These are phyloP conservation scores for Brevimyrus niger DNA, from an alignment of 2,113 vertebrate species.

Conservation along the genomic window DNA sequence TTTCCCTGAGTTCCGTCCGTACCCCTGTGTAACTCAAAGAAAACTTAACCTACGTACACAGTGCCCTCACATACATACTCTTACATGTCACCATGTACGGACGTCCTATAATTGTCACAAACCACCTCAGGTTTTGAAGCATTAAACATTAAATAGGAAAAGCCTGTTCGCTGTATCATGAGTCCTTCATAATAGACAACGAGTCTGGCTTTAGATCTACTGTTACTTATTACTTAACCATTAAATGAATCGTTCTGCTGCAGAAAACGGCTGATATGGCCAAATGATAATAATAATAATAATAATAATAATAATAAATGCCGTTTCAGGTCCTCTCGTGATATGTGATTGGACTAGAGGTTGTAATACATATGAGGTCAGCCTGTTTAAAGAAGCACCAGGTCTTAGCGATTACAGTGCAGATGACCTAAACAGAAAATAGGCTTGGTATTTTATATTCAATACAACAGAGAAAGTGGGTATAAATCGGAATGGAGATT, in stretches of 20 bases:
- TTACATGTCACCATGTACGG: background rate
- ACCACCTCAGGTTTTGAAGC: background rate
- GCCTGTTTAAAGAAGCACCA: background rate
- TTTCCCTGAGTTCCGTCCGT: background rate
- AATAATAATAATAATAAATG: background rate
- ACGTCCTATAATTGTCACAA: background rate
- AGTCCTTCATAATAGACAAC: background rate
- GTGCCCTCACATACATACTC: background rate
- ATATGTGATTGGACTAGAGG: background rate
- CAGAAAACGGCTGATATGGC: background rate
- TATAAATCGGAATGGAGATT: background rate
- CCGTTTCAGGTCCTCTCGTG: background rate
- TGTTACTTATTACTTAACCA: background rate
- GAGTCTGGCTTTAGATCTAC: background rate
- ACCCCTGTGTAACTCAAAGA: background rate
- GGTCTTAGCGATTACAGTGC: background rate
- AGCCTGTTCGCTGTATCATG: background rate
- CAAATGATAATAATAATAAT: background rate
- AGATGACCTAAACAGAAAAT: background rate
- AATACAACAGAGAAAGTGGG: background rate
- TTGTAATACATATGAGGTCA: background rate
- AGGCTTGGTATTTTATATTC: background rate
- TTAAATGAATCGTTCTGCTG: background rate
- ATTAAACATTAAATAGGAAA: conserved; percentile 1
- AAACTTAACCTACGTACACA: background rate